Evolutionary conservation across 2,113 vertebrate genomes (phyloP).

Genomic region (Limnothrissa miodon): DNA sequence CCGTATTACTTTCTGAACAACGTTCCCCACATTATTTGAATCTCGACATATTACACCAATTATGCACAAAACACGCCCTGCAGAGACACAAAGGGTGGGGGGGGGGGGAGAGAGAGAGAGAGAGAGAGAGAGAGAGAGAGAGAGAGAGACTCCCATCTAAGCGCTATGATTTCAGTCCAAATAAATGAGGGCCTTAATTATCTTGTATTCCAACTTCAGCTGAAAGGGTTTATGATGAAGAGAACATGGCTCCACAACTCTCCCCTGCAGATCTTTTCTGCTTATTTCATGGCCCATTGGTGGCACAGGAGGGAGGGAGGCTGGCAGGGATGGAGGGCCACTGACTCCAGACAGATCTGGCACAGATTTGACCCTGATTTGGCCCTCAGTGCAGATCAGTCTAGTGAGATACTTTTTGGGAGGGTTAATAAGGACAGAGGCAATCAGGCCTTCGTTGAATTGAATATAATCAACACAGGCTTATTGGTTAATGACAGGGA

Average conservation of each 20-base stretch:
- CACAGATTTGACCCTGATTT: neutral
- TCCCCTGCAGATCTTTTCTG: neutral
- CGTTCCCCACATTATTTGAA: neutral
- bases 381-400: too few species aligned
- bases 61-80: neutral
- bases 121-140: slow-evolving; percentile 6
- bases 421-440: too few species aligned
- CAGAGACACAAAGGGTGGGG: neutral
- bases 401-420: too few species aligned
- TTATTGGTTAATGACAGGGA: too few species aligned
- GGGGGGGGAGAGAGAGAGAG: neutral
- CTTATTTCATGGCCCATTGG: neutral
- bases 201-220: neutral
- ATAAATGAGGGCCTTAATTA: neutral
- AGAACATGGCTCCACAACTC: neutral
- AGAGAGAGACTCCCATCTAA: neutral
- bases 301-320: neutral
- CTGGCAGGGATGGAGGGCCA: too few species aligned
- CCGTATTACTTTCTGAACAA: neutral
- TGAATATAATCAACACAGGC: too few species aligned
- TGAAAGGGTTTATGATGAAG: neutral
- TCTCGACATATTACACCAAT: slow-evolving; percentile 1
- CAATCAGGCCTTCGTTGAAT: too few species aligned
- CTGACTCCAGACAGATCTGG: neutral
- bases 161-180: slow-evolving; percentile 9